phyloP scores from a whole-genome alignment of 2,113 vertebrate genomes.

The Petroica traversi region DNA sequence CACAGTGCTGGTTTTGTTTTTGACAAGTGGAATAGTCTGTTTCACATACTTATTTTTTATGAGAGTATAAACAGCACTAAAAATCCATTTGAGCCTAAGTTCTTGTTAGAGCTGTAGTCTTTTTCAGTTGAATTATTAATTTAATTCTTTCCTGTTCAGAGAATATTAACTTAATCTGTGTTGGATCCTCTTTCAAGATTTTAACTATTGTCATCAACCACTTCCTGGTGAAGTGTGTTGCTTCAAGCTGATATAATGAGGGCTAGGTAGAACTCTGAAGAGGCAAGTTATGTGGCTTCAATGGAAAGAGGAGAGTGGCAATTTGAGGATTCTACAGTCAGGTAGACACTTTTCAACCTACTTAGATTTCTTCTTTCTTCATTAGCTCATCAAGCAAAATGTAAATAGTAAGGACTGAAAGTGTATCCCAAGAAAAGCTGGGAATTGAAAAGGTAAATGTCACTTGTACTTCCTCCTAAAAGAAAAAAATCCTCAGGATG shows the following conservation, averaged over 20 bases:
- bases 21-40: not conserved
- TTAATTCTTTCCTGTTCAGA: not conserved
- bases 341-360: not conserved
- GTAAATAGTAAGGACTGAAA: not conserved
- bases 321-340: not conserved
- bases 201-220: rapidly evolving
- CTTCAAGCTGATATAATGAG: not conserved
- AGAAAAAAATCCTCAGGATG: not conserved
- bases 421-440: not conserved
- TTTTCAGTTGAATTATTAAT: not conserved
- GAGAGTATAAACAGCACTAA: not conserved
- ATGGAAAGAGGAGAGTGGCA: not conserved
- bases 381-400: not conserved
- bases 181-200: not conserved
- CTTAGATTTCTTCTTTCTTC: not conserved
- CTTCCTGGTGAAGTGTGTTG: not conserved
- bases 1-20: not conserved
- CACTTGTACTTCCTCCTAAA: not conserved
- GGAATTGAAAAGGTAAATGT: not conserved
- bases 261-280: not conserved
- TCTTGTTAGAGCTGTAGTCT: not conserved
- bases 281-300: not conserved
- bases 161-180: not conserved
- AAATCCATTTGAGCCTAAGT: not conserved
- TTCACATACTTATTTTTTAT: not conserved